Base-by-base conservation (phyloP, 2,888 invertebrate genomes). In the Plagiodera versicolora region DNA sequence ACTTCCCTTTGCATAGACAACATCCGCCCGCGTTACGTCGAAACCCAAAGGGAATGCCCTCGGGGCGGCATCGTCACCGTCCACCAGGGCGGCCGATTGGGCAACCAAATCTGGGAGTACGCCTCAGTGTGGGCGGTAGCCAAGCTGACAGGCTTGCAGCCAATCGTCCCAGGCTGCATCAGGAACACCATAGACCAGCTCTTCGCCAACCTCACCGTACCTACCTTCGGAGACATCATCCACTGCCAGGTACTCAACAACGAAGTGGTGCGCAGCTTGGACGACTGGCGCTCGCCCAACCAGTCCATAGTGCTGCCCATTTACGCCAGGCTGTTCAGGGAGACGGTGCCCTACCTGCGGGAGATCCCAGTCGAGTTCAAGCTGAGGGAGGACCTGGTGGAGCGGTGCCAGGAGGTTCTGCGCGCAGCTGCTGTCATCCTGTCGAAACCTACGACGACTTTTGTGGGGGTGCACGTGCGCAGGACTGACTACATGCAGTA, bases 91-190 rank as follows among this genome's bases (percentile, higher is more conserved):
- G 56, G 56, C 5, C 16, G 56, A 2, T 16, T 56, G 14, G 56
- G 56, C 0, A 48, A 56, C 48, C 56, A 56, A 16, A 56, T 56
- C n/a, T 56, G 56, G 56, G 56, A 56, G 35, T 56, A 56, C 19
- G 48, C 48, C 6, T 56, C 56, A 10, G 56, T 56, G 11, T 47
- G 46, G 46, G 19, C 35, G 4, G 11, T 56, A 9, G 30, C 56
- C 17, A 56, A 20, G n/a, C 9, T 2, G 10, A 56, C 48, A 10
- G 56, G 56, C 0, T 20, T 56, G 9, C 17, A 56, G 9, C 16
- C 20, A 11, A 14, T 14, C 14, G 39, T 39, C 2, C 39, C 39
- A n/a, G 14, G 39, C 39, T 39, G 39, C 39, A 39, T 39, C 1
- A 39, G 39, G 14, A 14, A 39, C 39, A 39, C 39, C 2, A n/a